These are phyloP conservation scores for Caenorhabditis macrosperma DNA, from an alignment of 2,888 invertebrate species.

Conservation along the genomic window DNA sequence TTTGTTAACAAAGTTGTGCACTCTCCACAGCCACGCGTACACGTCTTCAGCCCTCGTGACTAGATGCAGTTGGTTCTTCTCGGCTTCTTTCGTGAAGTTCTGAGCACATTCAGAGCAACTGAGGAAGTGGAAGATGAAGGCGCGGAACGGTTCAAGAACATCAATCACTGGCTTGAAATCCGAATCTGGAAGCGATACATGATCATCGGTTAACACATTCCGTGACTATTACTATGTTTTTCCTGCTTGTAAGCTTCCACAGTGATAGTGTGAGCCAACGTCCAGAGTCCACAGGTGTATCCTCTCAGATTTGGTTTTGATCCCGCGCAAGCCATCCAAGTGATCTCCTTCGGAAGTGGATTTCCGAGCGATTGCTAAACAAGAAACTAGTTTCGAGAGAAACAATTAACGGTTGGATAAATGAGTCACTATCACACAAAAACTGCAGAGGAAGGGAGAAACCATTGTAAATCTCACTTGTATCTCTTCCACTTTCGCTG, in stretches of 20 bases:
- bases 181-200: constrained; percentile 69
- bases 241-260: constrained; percentile 85
- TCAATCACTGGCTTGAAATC: constrained; percentile 83
- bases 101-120: constrained; percentile 92
- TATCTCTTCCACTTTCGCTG: constrained; percentile 79
- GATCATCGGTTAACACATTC: neutral
- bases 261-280: constrained; percentile 91
- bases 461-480: constrained; percentile 75
- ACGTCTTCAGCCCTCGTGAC: constrained; percentile 83
- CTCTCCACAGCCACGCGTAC: constrained; percentile 93
- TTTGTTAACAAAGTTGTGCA: constrained; percentile 93
- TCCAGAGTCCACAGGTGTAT: constrained; percentile 96
- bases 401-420: neutral
- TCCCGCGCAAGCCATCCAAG: constrained; percentile 89
- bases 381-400: neutral
- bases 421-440: neutral
- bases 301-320: constrained; percentile 86
- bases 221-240: constrained; percentile 73
- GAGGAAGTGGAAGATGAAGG: constrained; percentile 92
- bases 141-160: constrained; percentile 89
- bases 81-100: constrained; percentile 92
- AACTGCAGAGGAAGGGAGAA: neutral
- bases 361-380: constrained; percentile 75
- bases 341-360: constrained; percentile 74
- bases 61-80: constrained; percentile 71